Conservation (phyloP, 1,140 invertebrate genomes). For the Hestina assimilis region DNA sequence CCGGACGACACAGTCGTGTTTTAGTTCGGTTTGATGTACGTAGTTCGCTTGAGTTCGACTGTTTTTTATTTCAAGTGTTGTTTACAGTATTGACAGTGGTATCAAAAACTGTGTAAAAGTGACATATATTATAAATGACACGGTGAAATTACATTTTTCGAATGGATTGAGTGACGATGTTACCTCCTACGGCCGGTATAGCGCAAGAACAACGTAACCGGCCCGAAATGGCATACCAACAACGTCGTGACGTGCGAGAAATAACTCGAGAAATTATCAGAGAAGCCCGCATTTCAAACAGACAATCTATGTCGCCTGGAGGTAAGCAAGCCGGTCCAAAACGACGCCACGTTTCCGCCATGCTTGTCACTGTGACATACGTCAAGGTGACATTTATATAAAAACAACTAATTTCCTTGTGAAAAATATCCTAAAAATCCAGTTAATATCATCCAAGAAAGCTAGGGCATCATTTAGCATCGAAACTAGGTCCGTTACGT, state of each 20-base stretch:
- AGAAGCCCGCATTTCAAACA: slow-evolving; percentile 63
- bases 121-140: slow-evolving; percentile 36
- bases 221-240: slow-evolving; percentile 70
- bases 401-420: slow-evolving; percentile 59
- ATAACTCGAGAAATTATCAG: slow-evolving; percentile 70
- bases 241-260: slow-evolving; percentile 70
- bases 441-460: slow-evolving; percentile 21
- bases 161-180: slow-evolving; percentile 74
- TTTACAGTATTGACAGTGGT: slow-evolving; percentile 40
- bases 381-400: slow-evolving; percentile 74
- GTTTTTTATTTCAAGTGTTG: slow-evolving; percentile 50
- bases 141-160: slow-evolving; percentile 45
- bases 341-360: slow-evolving; percentile 77
- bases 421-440: slow-evolving; percentile 43
- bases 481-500: slow-evolving; percentile 68
- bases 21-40: slow-evolving; percentile 60
- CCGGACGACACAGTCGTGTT: slow-evolving; percentile 58
- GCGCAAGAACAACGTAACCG: slow-evolving; percentile 64
- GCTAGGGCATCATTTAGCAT: slow-evolving; percentile 26
- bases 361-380: slow-evolving; percentile 74
- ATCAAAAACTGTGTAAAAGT: slow-evolving; percentile 26
- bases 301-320: slow-evolving; percentile 70
- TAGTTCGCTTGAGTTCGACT: slow-evolving; percentile 36
- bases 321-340: slow-evolving; percentile 72
- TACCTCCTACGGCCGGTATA: slow-evolving; percentile 74